Base-by-base conservation (phyloP, 2,113 vertebrate species). In the Cepphus grylle region DNA sequence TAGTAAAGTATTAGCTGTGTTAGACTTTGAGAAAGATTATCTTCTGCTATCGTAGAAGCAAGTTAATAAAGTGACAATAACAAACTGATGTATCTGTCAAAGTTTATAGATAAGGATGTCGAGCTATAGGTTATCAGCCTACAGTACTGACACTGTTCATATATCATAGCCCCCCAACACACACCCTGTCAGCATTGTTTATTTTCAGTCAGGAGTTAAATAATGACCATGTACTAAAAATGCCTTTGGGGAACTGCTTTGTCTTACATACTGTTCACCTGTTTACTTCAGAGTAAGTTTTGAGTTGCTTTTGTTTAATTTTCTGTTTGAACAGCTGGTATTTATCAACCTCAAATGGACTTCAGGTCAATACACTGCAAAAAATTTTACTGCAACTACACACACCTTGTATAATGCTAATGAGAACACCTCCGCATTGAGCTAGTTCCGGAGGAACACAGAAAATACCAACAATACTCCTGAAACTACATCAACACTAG, bases 61-160 rank as follows among this genome's bases (percentile, higher is more conserved):
- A 97, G 80, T 97, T 97, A 97, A 97, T 97, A 97, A 98, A 98
- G 86, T 96, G 96, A 97, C 96, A 97, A 96, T 96, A 98, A 97
- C 96, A 98, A 98, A 97, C 92, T 96, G 94, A 98, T 94, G 58
- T 94, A 97, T 95, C 91, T 98, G 82, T 97, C 95, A 97, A 96
- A 97, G 82, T 94, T 97, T 96, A 97, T 92, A 98, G 96, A 98
- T 98, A 98, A 97, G 91, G 63, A 97, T 96, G 93, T 97, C 95
- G 97, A 97, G 93, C 95, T 96, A 96, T 96, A 98, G 94, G 95
- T 97, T 98, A 98, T 98, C 96, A 96, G 94, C 81, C 96, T 96
- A 96, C 72, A 94, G 93, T 71, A 91, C 27, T 96, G 93, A 97
- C 97, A 97, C 69, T 55, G 61, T 96, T 94, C 96, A 98, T 98